Percentiles rank a stretch among this genome's conserved stretches.
Conservation (phyloP, 2,888 invertebrate species). For the Volucella inanis region DNA sequence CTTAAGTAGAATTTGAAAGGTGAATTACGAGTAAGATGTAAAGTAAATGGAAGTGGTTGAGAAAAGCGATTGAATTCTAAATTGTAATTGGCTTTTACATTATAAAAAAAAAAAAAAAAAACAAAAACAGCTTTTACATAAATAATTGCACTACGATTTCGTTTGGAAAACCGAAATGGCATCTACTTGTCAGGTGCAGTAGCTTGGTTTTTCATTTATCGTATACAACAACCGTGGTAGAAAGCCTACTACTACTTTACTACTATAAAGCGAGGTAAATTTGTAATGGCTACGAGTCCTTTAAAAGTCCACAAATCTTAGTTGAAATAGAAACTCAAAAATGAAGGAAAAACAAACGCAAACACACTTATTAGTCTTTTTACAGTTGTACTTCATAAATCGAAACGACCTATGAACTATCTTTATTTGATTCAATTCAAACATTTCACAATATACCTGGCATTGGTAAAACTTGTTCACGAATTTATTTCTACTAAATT, state of each 20-base stretch:
- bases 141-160: no score
- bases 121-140: no score
- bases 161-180: not conserved
- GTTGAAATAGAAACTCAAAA: not conserved
- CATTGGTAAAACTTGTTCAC: slow-evolving; percentile 45
- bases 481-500: slow-evolving; percentile 57
- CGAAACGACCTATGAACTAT: slow-evolving; percentile 40
- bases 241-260: not conserved
- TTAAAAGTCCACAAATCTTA: not conserved
- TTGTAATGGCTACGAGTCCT: not conserved
- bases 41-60: no score
- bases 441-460: slow-evolving; percentile 36
- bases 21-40: no score
- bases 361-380: slow-evolving; percentile 38
- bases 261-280: no score
- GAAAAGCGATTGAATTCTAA: no score
- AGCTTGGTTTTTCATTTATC: not conserved
- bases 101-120: no score
- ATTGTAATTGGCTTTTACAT: no score
- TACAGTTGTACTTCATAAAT: slow-evolving; percentile 67
- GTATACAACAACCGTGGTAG: not conserved
- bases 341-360: not conserved
- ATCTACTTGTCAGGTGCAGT: not conserved
- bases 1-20: no score
- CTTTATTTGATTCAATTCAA: slow-evolving; percentile 40